These are phyloP conservation scores for Colinus virginianus DNA, from an alignment of 2,113 vertebrate species.

Conservation along the genomic window DNA sequence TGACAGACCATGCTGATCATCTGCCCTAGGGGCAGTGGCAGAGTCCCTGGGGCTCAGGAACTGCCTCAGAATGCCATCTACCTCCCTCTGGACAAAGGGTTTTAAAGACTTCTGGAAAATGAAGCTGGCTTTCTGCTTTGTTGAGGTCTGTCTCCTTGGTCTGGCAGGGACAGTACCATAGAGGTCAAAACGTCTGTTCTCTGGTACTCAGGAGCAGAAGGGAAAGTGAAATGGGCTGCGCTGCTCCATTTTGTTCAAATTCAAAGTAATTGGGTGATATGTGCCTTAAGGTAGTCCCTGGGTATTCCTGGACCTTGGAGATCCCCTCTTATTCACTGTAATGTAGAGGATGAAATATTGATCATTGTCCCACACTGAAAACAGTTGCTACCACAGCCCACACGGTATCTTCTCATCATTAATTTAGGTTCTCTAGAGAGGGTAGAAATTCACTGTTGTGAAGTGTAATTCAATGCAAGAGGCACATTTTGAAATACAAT, in stretches of 20 bases:
- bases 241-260: not conserved
- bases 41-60: not conserved
- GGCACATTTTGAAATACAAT: not conserved
- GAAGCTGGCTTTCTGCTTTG: not conserved
- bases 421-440: not conserved
- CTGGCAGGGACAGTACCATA: not conserved
- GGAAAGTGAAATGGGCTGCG: not conserved
- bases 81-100: not conserved
- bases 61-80: not conserved
- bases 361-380: not conserved
- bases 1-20: not conserved
- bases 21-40: rapidly evolving
- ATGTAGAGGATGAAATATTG: not conserved
- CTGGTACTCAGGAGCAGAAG: not conserved
- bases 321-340: not conserved
- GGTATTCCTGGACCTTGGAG: not conserved
- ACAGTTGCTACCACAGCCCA: not conserved
- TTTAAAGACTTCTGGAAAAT: not conserved
- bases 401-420: not conserved
- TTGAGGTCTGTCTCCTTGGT: not conserved
- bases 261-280: not conserved
- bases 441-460: not conserved
- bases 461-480: not conserved
- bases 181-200: not conserved
- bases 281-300: not conserved